These are phyloP conservation scores for Lysandra bellargus DNA, from an alignment of 2,888 invertebrate species.

Conservation along the genomic window DNA sequence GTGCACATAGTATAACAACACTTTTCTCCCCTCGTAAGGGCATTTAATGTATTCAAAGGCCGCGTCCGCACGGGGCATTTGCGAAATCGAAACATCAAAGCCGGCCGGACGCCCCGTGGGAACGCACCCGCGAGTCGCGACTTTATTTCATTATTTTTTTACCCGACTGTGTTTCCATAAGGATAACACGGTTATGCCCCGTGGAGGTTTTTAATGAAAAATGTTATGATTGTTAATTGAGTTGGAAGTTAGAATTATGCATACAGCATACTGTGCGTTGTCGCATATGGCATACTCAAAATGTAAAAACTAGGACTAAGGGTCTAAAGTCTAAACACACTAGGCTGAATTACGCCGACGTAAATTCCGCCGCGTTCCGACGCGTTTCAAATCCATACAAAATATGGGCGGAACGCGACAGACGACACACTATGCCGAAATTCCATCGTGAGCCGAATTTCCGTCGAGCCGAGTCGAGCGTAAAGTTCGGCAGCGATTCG, in stretches of 20 bases:
- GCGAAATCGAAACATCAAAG: conserved; percentile 50
- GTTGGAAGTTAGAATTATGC: background rate
- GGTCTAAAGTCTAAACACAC: too few relatives aligned
- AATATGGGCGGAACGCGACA: too few relatives aligned
- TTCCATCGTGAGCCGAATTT: too few relatives aligned
- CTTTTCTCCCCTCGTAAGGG: background rate
- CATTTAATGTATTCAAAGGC: conserved; percentile 19
- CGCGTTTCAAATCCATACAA: too few relatives aligned
- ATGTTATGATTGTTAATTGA: background rate
- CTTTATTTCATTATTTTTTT: conserved; percentile 58
- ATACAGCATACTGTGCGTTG: background rate
- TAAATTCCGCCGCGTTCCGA: too few relatives aligned
- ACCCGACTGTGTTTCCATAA: conserved; percentile 38
- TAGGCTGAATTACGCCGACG: too few relatives aligned
- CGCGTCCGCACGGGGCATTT: conserved; percentile 9
- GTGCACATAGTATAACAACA: background rate
- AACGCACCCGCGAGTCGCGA: conserved; percentile 59
- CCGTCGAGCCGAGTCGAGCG: too few relatives aligned
- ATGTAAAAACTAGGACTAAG: too few relatives aligned
- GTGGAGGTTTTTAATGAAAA: background rate
- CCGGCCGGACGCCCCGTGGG: conserved; percentile 60
- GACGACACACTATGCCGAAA: too few relatives aligned
- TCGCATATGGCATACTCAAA: too few relatives aligned
- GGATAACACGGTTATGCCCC: conserved; percentile 15
- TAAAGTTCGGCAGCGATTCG: too few relatives aligned